phyloP scores from a whole-genome alignment of 2,888 invertebrate genomes.

The Lamellibrachia columna region DNA sequence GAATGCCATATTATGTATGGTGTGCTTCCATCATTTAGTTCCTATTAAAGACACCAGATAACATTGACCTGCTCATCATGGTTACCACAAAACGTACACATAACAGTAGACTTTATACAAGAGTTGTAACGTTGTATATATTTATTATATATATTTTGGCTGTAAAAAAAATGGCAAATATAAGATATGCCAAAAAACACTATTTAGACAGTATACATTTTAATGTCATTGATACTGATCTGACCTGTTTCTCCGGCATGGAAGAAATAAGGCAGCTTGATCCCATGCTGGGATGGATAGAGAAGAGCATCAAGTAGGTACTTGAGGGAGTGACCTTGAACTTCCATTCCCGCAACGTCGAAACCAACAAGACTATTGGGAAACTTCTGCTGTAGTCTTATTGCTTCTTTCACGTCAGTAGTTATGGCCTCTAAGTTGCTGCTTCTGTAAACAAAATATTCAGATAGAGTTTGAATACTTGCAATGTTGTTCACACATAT shows the following conservation, averaged over 20 bases:
- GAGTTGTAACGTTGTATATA: too few species aligned
- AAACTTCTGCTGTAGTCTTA: slow-evolving; percentile 43
- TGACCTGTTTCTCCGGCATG: slow-evolving; percentile 64
- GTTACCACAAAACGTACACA: too few species aligned
- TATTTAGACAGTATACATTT: too few species aligned
- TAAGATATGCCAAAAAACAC: too few species aligned
- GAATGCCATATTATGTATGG: too few species aligned
- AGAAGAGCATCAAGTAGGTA: slow-evolving; percentile 53
- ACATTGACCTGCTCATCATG: too few species aligned
- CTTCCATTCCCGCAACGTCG: slow-evolving; percentile 61
- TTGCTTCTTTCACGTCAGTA: slow-evolving; percentile 36
- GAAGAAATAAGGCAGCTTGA: slow-evolving; percentile 59
- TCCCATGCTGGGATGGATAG: slow-evolving; percentile 47
- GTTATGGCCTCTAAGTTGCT: slow-evolving; percentile 17
- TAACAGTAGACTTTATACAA: too few species aligned
- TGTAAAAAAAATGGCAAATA: too few species aligned
- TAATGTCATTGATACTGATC: neutral
- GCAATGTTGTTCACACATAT: too few species aligned
- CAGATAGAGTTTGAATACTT: neutral
- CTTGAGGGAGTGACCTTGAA: slow-evolving; percentile 49
- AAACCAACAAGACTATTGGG: slow-evolving; percentile 57
- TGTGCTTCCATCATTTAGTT: too few species aligned
- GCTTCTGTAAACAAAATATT: neutral
- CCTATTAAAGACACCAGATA: too few species aligned
- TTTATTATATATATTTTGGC: too few species aligned